These are phyloP conservation scores for Danaus chrysippus DNA, from an alignment of 2,888 invertebrate species.

Conservation along the genomic window DNA sequence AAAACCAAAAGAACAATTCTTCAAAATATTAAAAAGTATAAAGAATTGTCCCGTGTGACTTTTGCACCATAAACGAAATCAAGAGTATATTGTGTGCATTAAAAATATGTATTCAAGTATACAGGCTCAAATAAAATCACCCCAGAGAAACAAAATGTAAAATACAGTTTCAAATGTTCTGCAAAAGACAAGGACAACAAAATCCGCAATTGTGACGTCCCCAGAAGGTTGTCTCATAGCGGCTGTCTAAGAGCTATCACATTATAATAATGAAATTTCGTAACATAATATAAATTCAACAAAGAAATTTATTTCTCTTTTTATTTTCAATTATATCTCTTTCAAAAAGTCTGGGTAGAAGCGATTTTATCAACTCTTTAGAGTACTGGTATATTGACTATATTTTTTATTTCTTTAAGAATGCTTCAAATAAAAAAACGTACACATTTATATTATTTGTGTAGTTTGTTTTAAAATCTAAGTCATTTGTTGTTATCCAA, in stretches of 20 bases:
- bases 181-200: conserved; percentile 26
- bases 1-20: too few relatives aligned
- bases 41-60: too few relatives aligned
- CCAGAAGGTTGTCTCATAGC: conserved; percentile 29
- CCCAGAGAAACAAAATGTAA: conserved; percentile 24
- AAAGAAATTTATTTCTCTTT: conserved; percentile 26
- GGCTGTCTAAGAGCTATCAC: conserved; percentile 30
- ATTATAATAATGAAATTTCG: conserved; percentile 34
- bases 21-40: too few relatives aligned
- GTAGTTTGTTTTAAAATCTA: too few relatives aligned
- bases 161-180: conserved; percentile 23
- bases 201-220: conserved; percentile 33
- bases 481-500: too few relatives aligned
- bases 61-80: conserved; percentile 1
- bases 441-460: too few relatives aligned
- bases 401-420: too few relatives aligned
- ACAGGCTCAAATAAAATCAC: conserved; percentile 21
- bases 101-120: conserved; percentile 16
- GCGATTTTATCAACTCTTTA: too few relatives aligned
- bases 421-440: too few relatives aligned
- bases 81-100: conserved; percentile 9
- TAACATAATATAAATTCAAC: conserved; percentile 28
- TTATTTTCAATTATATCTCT: conserved; percentile 18
- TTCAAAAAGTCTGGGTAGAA: conserved; percentile 7
- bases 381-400: too few relatives aligned